Percentiles rank a stretch among this genome's conserved stretches.
Conservation (phyloP, 2,888 invertebrate species). For the Sinelater perroti region DNA sequence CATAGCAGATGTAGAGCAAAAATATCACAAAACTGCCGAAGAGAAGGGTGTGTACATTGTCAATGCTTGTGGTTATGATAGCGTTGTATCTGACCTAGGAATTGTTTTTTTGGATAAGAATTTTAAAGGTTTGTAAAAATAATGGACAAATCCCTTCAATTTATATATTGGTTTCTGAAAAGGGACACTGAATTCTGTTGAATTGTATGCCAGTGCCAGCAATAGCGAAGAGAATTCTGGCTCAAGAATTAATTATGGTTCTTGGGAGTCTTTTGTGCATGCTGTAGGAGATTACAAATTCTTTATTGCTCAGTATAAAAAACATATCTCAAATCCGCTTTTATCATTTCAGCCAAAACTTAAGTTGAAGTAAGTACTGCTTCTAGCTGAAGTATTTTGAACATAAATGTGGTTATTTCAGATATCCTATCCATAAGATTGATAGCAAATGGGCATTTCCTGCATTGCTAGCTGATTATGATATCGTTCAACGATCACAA, state of each 20-base stretch:
- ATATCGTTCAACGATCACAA: background rate
- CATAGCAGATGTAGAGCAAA: constrained; percentile 67
- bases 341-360: too few relatives aligned
- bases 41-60: constrained; percentile 84
- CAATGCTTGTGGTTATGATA: constrained; percentile 93
- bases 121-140: constrained; percentile 73
- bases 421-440: too few relatives aligned
- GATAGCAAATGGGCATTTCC: background rate
- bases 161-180: constrained; percentile 14
- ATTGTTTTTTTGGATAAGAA: constrained; percentile 78
- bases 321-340: too few relatives aligned
- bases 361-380: too few relatives aligned
- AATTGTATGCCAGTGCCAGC: constrained; percentile 69
- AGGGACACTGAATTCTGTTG: constrained; percentile 80
- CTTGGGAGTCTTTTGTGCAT: constrained; percentile 88
- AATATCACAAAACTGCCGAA: constrained; percentile 77
- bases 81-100: constrained; percentile 90
- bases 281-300: constrained; percentile 65
- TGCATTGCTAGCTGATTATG: background rate
- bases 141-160: too few relatives aligned
- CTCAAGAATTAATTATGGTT: constrained; percentile 79
- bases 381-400: too few relatives aligned
- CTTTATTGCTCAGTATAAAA: too few relatives aligned
- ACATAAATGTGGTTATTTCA: too few relatives aligned
- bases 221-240: constrained; percentile 48